Conservation (phyloP, 2,888 invertebrate species). For the Zaprionus lineosus region DNA sequence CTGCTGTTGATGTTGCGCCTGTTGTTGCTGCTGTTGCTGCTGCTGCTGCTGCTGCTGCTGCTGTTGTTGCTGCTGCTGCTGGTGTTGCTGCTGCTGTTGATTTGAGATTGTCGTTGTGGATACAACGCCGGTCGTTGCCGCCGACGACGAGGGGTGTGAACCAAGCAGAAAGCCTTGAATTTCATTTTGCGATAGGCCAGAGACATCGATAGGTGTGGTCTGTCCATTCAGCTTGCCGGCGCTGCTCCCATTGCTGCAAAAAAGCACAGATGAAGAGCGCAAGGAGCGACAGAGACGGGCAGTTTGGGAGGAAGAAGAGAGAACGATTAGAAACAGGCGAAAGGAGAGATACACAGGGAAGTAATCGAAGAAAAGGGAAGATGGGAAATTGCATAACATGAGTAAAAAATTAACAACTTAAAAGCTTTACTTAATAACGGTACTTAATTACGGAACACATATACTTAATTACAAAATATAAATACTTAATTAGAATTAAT, state of each 20-base stretch:
- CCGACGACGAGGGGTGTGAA: conserved; percentile 83
- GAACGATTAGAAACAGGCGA: background rate
- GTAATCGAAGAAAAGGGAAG: conserved; percentile 5
- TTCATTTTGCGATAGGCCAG: conserved; percentile 84
- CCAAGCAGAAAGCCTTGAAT: conserved; percentile 84
- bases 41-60: conserved; percentile 67
- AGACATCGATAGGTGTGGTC: conserved; percentile 84
- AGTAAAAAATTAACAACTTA: conserved; percentile 32
- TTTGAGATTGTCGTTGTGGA: conserved; percentile 79
- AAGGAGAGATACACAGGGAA: background rate
- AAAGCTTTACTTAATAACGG: conserved; percentile 14
- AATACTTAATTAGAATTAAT: conserved; percentile 10
- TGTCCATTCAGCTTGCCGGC: conserved; percentile 83
- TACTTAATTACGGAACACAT: conserved; percentile 3
- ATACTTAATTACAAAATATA: conserved; percentile 5
- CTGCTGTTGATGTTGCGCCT: conserved; percentile 48
- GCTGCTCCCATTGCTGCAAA: conserved; percentile 80
- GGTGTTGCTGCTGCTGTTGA: conserved; percentile 72
- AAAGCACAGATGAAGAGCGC: conserved; percentile 28
- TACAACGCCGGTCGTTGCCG: conserved; percentile 77
- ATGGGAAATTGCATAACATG: conserved; percentile 33
- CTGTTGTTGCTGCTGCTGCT: conserved; percentile 64
- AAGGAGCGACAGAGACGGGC: conserved; percentile 1
- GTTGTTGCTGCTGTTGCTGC: conserved; percentile 66
- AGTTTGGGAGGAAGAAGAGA: conserved; percentile 14